Conservation (phyloP, 2,888 invertebrate genomes). For the Pharmacophagus antenor region DNA sequence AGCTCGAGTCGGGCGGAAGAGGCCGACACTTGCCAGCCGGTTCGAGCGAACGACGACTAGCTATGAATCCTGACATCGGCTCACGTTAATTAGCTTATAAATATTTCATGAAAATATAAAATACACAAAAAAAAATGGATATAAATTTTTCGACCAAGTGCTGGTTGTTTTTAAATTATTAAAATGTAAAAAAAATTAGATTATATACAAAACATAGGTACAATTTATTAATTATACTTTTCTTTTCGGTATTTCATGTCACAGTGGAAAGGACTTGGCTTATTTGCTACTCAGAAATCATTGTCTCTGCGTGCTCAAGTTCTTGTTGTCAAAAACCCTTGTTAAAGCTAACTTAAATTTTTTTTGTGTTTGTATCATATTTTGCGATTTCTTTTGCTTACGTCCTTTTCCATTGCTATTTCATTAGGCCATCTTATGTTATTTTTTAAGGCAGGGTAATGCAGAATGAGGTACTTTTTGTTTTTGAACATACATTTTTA, state of each 20-base stretch:
- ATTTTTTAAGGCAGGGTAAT: conserved; percentile 80
- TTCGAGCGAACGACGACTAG: conserved; percentile 80
- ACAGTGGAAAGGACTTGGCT: conserved; percentile 68
- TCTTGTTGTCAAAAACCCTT: conserved; percentile 41
- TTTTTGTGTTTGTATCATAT: conserved; percentile 51
- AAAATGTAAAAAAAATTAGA: conserved; percentile 81
- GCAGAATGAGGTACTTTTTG: conserved; percentile 77
- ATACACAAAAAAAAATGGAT: conserved; percentile 80
- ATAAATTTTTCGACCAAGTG: conserved; percentile 80
- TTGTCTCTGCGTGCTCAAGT: conserved; percentile 45
- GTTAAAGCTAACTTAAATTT: conserved; percentile 59
- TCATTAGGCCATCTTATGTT: conserved; percentile 74
- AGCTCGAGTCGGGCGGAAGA: conserved; percentile 69
- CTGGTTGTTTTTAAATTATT: conserved; percentile 82
- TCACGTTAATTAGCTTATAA: conserved; percentile 81
- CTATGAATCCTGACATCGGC: conserved; percentile 82
- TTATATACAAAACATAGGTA: conserved; percentile 81
- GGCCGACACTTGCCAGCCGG: conserved; percentile 66
- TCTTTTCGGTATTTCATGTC: conserved; percentile 76
- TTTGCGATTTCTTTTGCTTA: conserved; percentile 77
- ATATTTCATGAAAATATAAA: conserved; percentile 81
- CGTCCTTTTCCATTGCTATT: conserved; percentile 77
- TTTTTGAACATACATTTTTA: conserved; percentile 68
- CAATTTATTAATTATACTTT: conserved; percentile 81
- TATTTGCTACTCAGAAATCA: conserved; percentile 55